A percentile compares a stretch with the other conserved stretches of the same genome.
phyloP scores from a whole-genome alignment of 1,140 invertebrate genomes.

The Limonius californicus region DNA sequence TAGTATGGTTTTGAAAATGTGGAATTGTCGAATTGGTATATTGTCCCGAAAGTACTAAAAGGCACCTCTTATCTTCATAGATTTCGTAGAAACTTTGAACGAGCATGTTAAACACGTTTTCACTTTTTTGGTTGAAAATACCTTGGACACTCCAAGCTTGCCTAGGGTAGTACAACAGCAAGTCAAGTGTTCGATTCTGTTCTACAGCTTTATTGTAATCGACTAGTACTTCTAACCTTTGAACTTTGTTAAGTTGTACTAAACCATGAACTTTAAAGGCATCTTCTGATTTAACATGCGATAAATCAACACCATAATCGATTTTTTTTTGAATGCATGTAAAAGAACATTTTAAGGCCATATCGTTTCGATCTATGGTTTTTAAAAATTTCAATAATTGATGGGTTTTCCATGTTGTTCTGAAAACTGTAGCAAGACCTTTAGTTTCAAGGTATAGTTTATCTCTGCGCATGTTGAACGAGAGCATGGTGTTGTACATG shows the following conservation, averaged over 20 bases:
- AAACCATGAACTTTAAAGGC: constrained; percentile 16
- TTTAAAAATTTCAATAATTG: constrained; percentile 25
- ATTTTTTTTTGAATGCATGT: constrained; percentile 21
- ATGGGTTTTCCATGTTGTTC: constrained; percentile 18
- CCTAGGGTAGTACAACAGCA: neutral
- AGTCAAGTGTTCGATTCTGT: neutral
- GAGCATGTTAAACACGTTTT: neutral
- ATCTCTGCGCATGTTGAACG: constrained; percentile 17
- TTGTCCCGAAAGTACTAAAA: constrained; percentile 3
- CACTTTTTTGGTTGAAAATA: neutral
- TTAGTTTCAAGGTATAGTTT: constrained; percentile 21
- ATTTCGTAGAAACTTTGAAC: neutral
- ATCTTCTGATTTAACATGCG: constrained; percentile 10
- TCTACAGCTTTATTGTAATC: constrained; percentile 2
- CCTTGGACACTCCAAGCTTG: neutral
- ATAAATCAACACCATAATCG: constrained; percentile 15
- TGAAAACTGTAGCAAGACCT: constrained; percentile 12
- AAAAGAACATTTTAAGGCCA: constrained; percentile 16
- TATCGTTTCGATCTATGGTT: neutral
- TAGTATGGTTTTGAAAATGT: constrained; percentile 19
- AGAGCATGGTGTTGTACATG: constrained; percentile 16
- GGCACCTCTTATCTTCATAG: neutral
- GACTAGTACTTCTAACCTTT: constrained; percentile 18
- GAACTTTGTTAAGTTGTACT: constrained; percentile 18
- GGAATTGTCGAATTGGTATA: constrained; percentile 20